A percentile compares a stretch with the other conserved stretches of the same genome.
phyloP scores from a whole-genome alignment of 2,888 invertebrate genomes.

The Melipona beecheii region DNA sequence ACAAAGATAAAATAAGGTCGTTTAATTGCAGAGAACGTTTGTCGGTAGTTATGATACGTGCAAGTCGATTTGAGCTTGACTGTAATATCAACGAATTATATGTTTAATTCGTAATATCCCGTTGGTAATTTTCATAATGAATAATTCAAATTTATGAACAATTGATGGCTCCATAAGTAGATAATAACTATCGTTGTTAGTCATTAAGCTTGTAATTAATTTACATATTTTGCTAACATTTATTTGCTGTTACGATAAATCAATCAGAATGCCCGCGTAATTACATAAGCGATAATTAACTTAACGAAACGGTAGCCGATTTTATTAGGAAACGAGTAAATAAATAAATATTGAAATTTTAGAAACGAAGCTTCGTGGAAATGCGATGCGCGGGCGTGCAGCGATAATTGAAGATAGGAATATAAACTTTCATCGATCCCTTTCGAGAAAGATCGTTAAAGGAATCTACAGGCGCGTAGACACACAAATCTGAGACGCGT shows the following conservation, averaged over 20 bases:
- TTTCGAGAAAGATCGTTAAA: neutral
- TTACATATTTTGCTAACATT: slow-evolving; percentile 1
- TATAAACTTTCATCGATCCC: neutral
- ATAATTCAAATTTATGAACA: neutral
- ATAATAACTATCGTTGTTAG: neutral
- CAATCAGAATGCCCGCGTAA: neutral
- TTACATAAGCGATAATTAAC: neutral
- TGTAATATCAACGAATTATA: neutral
- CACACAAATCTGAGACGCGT: neutral
- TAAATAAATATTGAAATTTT: too few species aligned
- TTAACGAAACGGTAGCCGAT: neutral
- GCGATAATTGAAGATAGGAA: neutral
- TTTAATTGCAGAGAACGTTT: neutral
- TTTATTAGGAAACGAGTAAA: neutral
- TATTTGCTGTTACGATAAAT: neutral
- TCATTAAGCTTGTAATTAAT: neutral
- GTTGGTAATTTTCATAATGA: neutral
- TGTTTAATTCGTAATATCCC: neutral
- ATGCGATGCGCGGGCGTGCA: too few species aligned
- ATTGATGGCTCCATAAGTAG: neutral
- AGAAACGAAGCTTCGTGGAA: too few species aligned
- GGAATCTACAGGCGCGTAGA: neutral
- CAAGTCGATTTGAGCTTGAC: neutral
- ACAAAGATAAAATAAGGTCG: neutral
- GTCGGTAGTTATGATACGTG: neutral